A percentile compares a stretch with the other conserved stretches of the same genome.
Conservation (phyloP, 2,888 invertebrate genomes). For the Chromoteleia sp. region DNA sequence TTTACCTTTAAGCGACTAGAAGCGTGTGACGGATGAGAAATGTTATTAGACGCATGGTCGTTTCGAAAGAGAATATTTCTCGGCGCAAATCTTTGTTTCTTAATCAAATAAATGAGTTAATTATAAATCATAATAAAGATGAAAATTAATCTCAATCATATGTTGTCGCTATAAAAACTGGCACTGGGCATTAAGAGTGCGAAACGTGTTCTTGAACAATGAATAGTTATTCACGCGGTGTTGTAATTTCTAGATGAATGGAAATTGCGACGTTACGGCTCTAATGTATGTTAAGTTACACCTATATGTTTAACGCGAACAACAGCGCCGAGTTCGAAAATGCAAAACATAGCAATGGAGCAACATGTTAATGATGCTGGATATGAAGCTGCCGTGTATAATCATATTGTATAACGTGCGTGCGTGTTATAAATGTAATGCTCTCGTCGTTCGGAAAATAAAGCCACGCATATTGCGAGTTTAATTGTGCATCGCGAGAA, state of each 20-base stretch:
- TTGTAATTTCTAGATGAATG: conserved; percentile 45
- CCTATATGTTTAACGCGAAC: conserved; percentile 34
- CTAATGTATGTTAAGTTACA: conserved; percentile 48
- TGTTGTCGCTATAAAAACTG: conserved; percentile 39
- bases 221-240: conserved; percentile 35
- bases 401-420: conserved; percentile 36
- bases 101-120: conserved; percentile 23
- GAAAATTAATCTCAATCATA: conserved; percentile 24
- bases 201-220: conserved; percentile 48
- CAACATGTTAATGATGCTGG: conserved; percentile 47
- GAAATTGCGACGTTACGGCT: conserved; percentile 39
- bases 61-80: neutral
- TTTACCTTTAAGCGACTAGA: too few relatives aligned
- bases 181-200: conserved; percentile 26
- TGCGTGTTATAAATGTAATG: conserved; percentile 23
- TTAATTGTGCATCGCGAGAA: conserved; percentile 7
- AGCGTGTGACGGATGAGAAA: too few relatives aligned
- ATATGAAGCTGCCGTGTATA: conserved; percentile 25
- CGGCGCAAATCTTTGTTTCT: neutral
- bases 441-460: conserved; percentile 15
- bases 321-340: conserved; percentile 39
- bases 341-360: conserved; percentile 40
- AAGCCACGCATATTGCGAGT: conserved; percentile 1
- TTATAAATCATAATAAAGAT: conserved; percentile 17
- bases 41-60: neutral